phyloP scores from a whole-genome alignment of 2,888 invertebrate species.

The Volucella inanis region DNA sequence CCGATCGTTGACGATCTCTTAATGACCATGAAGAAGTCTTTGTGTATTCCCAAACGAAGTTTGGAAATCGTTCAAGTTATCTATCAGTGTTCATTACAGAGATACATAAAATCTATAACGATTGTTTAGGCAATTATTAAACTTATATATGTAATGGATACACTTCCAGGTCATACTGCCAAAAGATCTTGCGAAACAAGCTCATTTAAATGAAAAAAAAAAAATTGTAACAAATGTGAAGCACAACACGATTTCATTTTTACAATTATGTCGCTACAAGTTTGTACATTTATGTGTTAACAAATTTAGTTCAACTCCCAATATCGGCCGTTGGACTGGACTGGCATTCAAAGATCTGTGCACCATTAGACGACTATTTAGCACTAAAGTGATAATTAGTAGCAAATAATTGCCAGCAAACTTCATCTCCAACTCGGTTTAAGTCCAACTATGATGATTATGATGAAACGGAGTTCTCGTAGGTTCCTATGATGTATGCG shows the following conservation, averaged over 20 bases:
- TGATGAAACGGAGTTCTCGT: conserved; percentile 29
- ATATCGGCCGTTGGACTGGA: neutral
- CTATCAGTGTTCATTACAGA: too few relatives aligned
- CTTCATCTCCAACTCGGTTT: conserved; percentile 27
- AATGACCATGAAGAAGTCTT: too few relatives aligned
- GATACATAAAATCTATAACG: too few relatives aligned
- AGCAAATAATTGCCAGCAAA: neutral
- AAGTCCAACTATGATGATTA: conserved; percentile 44
- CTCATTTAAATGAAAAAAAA: neutral
- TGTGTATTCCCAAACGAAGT: too few relatives aligned
- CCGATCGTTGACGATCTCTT: too few relatives aligned
- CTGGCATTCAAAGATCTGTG: conserved; percentile 6
- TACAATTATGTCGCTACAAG: neutral
- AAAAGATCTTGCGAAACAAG: too few relatives aligned
- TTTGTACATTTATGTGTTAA: too few relatives aligned
- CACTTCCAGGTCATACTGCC: too few relatives aligned
- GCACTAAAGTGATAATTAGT: conserved; percentile 52
- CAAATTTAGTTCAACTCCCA: conserved; percentile 7
- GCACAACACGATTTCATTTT: conserved; percentile 1
- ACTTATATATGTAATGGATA: too few relatives aligned
- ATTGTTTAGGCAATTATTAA: too few relatives aligned
- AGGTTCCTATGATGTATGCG: neutral
- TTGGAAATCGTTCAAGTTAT: too few relatives aligned
- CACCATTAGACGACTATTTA: conserved; percentile 19
- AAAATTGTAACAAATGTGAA: neutral